Conservation (phyloP, 2,113 vertebrate species). For the Puntigrus tetrazona region DNA sequence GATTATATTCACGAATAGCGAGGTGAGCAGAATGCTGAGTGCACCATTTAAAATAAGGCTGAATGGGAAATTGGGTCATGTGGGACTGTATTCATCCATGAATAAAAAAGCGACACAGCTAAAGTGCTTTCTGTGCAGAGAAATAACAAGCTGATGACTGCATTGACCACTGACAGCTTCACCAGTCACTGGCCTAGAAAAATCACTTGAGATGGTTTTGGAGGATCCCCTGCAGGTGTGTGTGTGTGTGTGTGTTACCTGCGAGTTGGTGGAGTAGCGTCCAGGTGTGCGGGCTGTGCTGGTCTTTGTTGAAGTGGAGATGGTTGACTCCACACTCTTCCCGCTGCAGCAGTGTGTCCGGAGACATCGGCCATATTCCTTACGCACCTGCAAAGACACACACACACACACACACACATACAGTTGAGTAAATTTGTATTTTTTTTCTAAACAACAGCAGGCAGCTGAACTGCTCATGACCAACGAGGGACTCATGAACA, state of each 20-base stretch:
- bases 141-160: conserved; percentile 24
- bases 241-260: conserved; percentile 78
- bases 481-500: no score
- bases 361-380: conserved; percentile 97
- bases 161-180: conserved; percentile 21
- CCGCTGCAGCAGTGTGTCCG: conserved; percentile 96
- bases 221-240: conserved; percentile 16
- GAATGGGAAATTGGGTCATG: conserved; percentile 23
- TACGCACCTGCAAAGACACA: conserved; percentile 83
- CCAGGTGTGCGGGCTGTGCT: conserved; percentile 92
- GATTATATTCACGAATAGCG: not conserved
- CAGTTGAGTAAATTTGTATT: no score
- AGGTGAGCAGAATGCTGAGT: conserved; percentile 20
- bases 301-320: conserved; percentile 95
- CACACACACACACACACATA: conserved; percentile 16
- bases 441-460: no score
- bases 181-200: conserved; percentile 20
- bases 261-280: conserved; percentile 95
- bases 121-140: not conserved
- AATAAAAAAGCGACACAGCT: not conserved
- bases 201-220: not conserved
- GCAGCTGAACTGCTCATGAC: no score
- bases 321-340: conserved; percentile 95
- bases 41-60: not conserved
- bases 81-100: not conserved